Base-by-base conservation (phyloP, 1,140 invertebrate species). In the Heliconius congener region DNA sequence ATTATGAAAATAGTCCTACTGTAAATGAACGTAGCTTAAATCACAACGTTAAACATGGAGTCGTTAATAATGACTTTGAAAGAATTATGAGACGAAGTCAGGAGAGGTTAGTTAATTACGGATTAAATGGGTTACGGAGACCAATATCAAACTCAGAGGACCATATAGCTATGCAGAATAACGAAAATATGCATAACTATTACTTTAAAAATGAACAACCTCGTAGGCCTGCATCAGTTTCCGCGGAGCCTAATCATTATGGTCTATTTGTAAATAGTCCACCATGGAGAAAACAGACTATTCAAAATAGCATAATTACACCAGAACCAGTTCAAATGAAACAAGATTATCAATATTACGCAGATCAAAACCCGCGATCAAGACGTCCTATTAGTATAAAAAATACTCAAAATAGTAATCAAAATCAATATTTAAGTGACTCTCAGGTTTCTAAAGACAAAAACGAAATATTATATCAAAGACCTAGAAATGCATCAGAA, bases 321-420 rank as follows among this genome's bases (percentile, higher is more conserved):
- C 90, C 91, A 73, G 90, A 93, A 83, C 85, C 91, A 52, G 83
- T 90, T 66, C 90, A 91, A 82, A 75, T 87, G 73, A 88, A 82
- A 85, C 84, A 92, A 74, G 95, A 96, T 78, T 96, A 95, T 84
- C 94, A 96, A 80, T 97, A 97, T 86, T 95, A 96, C 78, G 96
- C 96, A 4, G 96, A 97, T 91, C 96, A 96, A 80, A 96, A 95
- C 80, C 96, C 96, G 5, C 91, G 96, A 81, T 96, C 96, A 75
- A 87, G 96, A 46, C 95, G 96, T 86, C 96, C 96, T 37, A 96
- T 97, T 81, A 96, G 96, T 82, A 95, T 96, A 55, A 90, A 92
- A 87, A 89, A 83, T 85, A 89, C 87, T 87, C 89, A 90, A 88
- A 92, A 90, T 82, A 87, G 87, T 81, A 85, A 85, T 75, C 92